Base-by-base conservation (phyloP, 2,888 invertebrate species). In the Erpobdella octoculata region DNA sequence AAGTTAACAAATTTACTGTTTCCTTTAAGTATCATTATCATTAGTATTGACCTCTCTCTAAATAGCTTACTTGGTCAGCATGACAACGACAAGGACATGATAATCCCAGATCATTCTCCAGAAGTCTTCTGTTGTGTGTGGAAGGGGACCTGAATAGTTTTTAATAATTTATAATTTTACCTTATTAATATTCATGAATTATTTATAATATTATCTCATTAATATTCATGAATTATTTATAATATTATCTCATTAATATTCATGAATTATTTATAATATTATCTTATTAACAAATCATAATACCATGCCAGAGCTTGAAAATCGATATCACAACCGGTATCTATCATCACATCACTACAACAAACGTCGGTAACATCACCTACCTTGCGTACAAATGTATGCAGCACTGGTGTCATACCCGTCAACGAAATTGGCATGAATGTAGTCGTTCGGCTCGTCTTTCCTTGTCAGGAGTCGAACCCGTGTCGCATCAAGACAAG, bases 61-160 rank as follows among this genome's bases (percentile, higher is more conserved):
- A 53, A 53, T 53, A 6, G 8, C 4, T 53, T 53, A 81, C 81
- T 78, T 81, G 21, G 96, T 96, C 78, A 94, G 94, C 95, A 96
- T 96, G 78, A 95, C 95, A 72, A 86, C 81, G 3, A 86, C 83
- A 28, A 91, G 87, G 76, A 90, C 89, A 81, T 91, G 90, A 84
- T 94, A 93, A 85, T 94, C 92, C 95, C 95, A 96, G 75, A 95
- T 88, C 95, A 96, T 95, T 80, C 92, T 89, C 95, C 95, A 96
- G 86, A 96, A 95, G 86, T 95, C 95, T 71, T 88, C 88, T 82
- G 91, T 91, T 62, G 95, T 96, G 84, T 92, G 92, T 75, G 93
- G 91, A 77, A 96, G 86, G 25, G 95, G 95, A 79, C 95, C 91
- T 80, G 73, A 28, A 74, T 25, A 37, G n/a, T 3, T 9, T 25